Evolutionary conservation across 2,888 invertebrate genomes (phyloP).

Genomic region (Anoncus sp.): DNA sequence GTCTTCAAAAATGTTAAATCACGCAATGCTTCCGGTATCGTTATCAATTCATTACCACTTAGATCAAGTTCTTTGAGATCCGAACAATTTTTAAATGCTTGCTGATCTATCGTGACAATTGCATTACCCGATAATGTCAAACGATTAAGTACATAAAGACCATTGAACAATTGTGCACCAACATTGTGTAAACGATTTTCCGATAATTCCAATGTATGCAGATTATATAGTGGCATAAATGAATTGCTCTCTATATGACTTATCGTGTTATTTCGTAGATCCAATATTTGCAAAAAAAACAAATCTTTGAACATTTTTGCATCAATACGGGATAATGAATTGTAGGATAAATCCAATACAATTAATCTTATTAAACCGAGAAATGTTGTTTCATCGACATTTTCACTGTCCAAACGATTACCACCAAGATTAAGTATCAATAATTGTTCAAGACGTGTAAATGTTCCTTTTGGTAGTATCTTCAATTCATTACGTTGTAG

Average conservation of each 20-base stretch:
- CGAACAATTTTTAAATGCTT: constrained; percentile 94
- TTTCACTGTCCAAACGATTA: constrained; percentile 93
- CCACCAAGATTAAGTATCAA: constrained; percentile 93
- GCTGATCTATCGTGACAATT: constrained; percentile 90
- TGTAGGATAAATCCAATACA: constrained; percentile 93
- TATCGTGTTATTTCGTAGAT: constrained; percentile 94
- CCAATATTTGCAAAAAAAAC: constrained; percentile 93
- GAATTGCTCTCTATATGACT: constrained; percentile 95
- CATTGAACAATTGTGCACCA: constrained; percentile 92
- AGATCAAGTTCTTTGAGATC: constrained; percentile 95
- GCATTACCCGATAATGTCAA: constrained; percentile 94
- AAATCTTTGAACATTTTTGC: constrained; percentile 94
- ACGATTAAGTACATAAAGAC: constrained; percentile 92
- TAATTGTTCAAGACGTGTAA: constrained; percentile 93
- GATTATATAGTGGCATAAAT: constrained; percentile 93
- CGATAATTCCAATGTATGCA: constrained; percentile 95
- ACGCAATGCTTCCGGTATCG: constrained; percentile 93
- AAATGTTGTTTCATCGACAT: constrained; percentile 94
- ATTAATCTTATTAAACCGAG: constrained; percentile 93
- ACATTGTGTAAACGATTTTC: constrained; percentile 93
- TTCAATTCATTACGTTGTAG: constrained; percentile 93
- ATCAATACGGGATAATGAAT: constrained; percentile 93
- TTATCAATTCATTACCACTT: constrained; percentile 92
- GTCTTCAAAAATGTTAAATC: constrained; percentile 93
- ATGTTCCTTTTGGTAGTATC: constrained; percentile 92